Percentiles rank a stretch among this genome's conserved stretches.
Conservation (phyloP, 2,797 vertebrate genomes). For the Mus minutoides region DNA sequence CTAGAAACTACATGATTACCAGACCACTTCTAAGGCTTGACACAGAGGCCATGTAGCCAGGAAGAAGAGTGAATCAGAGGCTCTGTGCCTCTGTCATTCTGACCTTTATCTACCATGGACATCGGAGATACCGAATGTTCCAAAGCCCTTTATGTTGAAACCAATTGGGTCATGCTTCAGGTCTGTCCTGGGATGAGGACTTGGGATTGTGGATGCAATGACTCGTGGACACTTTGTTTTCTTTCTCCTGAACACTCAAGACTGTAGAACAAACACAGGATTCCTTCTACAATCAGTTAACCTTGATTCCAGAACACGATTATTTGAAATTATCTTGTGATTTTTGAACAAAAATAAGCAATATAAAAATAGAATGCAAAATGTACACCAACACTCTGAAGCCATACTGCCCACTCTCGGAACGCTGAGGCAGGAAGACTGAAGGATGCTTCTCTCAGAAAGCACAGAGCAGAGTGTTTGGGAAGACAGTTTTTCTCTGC, state of each 20-base stretch:
- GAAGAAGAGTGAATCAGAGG: not conserved
- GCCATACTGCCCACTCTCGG: not conserved
- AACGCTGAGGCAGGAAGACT: not conserved
- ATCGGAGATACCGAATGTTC: not conserved
- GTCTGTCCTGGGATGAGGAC: slow-evolving; percentile 38
- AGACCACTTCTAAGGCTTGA: slow-evolving; percentile 54
- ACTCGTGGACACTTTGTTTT: slow-evolving; percentile 17
- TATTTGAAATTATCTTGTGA: slow-evolving; percentile 55
- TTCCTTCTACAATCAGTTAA: slow-evolving; percentile 55
- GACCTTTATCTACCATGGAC: slow-evolving; percentile 1
- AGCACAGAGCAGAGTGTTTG: slow-evolving; percentile 30
- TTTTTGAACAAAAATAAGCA: slow-evolving; percentile 47
- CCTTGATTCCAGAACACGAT: slow-evolving; percentile 14
- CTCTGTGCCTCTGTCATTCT: slow-evolving; percentile 11
- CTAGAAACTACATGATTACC: slow-evolving; percentile 36
- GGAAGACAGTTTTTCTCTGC: slow-evolving; percentile 52
- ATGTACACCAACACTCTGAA: not conserved
- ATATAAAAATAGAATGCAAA: slow-evolving; percentile 11
- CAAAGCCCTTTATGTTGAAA: slow-evolving; percentile 25
- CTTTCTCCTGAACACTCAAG: not conserved
- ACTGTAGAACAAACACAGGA: slow-evolving; percentile 16
- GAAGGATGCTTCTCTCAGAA: slow-evolving; percentile 10
- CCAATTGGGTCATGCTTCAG: slow-evolving; percentile 27
- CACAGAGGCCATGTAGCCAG: not conserved
- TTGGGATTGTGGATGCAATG: not conserved